Evolutionary conservation across 2,888 invertebrate genomes (phyloP), one percentile per base, ranked within the genome.

Genomic region (Aphodius sticticus): DNA sequence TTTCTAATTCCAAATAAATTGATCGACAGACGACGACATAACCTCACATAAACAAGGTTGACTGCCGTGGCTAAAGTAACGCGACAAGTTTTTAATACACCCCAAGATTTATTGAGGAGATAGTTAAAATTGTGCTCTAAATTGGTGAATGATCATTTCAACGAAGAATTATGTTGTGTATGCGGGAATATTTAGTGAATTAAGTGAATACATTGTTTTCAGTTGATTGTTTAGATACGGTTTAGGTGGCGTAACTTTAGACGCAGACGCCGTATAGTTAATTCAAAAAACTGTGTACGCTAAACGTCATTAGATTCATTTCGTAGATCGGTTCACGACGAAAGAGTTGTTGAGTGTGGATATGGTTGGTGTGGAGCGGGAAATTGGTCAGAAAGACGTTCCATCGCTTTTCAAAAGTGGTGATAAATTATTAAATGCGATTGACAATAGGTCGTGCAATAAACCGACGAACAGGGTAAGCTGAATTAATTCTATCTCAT

Each of bases 371-470:
- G 53, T 26, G 26, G 84, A 85, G 75, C 81, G 76, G 76, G 82
- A 83, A 75, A 78, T 70, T 79, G 75, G 71, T 69, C 69, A 76
- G 14, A 84, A 83, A 81, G 83, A 84, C 77, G 83, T 82, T 72
- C 81, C 82, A 77, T 84, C 85, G 53, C 84, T 86, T 6, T 83
- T 84, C 26, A 84, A 84, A 82, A 82, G 79, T 75, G 82, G 82
- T 75, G 86, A 86, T 76, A 87, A 87, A 78, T 82, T 87, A 81
- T 84, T 87, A 77, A 86, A 85, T 82, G 84, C 86, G 69, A 85
- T 93, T 83, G 94, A 94, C 89, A 92, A 92, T 84, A 91, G 93
- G 89, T 93, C 93, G 84, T 94, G 93, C 87, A 92, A 92, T 87
- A 93, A 93, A 89, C 94, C 94, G 84, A 90, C 91, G 80, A 90